phyloP scores from a whole-genome alignment of 2,797 vertebrate species.

The Dipus sagitta region DNA sequence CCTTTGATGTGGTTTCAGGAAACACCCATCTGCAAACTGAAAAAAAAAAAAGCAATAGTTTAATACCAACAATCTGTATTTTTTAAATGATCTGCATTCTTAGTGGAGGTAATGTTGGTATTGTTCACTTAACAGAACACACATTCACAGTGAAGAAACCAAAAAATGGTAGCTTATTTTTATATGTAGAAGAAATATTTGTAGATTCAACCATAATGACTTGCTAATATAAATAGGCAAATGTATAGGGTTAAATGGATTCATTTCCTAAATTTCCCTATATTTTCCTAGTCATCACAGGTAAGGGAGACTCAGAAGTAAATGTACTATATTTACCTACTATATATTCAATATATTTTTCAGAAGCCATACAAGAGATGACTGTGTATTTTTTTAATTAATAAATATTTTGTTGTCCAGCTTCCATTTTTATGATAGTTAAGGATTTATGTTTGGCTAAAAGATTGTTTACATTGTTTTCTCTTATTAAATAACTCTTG shows the following conservation, averaged over 20 bases:
- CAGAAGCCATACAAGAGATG: conserved; percentile 59
- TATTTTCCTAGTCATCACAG: background rate
- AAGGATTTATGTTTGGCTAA: background rate
- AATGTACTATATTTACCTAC: background rate
- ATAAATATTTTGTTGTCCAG: conserved; percentile 26
- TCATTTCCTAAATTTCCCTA: conserved; percentile 48
- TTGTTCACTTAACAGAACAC: conserved; percentile 80
- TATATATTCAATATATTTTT: conserved; percentile 55
- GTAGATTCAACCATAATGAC: conserved; percentile 62
- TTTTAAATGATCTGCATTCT: conserved; percentile 68
- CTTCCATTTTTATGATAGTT: conserved; percentile 47
- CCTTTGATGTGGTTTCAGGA: conserved; percentile 95
- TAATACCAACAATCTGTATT: conserved; percentile 73
- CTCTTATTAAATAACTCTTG: background rate
- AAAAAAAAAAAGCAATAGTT: conserved; percentile 76
- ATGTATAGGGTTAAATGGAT: background rate
- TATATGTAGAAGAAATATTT: conserved; percentile 53
- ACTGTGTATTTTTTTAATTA: conserved; percentile 38
- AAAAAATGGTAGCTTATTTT: conserved; percentile 75
- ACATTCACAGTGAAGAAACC: conserved; percentile 75
- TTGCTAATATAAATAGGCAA: conserved; percentile 6
- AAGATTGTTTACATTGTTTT: background rate
- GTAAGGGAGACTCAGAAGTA: background rate
- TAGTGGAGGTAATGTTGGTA: conserved; percentile 56
- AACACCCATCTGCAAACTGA: conserved; percentile 93